Conservation (phyloP, 1,140 invertebrate genomes). For the Mercenaria mercenaria region DNA sequence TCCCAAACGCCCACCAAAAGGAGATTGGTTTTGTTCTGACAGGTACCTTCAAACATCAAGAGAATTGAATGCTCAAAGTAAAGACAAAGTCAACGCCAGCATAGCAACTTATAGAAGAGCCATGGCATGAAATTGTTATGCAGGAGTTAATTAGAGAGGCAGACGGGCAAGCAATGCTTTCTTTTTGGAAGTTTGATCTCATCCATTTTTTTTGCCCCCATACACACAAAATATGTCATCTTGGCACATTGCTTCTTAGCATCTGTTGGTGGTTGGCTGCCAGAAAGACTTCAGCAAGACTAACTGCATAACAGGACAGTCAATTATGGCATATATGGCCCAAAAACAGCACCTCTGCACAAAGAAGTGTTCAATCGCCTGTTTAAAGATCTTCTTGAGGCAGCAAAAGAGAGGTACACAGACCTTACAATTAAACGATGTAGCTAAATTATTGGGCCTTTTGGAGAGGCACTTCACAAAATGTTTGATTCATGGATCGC, state of each 20-base stretch:
- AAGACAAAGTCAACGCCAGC: not conserved
- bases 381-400: constrained; percentile 60
- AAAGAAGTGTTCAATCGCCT: constrained; percentile 67
- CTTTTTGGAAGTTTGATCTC: constrained; percentile 56
- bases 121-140: no score
- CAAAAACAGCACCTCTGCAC: constrained; percentile 63
- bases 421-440: constrained; percentile 36
- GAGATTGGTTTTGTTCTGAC: no score
- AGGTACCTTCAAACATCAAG: no score
- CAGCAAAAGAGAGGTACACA: constrained; percentile 56
- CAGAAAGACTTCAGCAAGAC: constrained; percentile 52
- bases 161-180: no score
- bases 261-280: constrained; percentile 8
- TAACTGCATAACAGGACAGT: constrained; percentile 62
- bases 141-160: no score
- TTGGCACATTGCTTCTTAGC: constrained; percentile 57
- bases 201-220: constrained; percentile 51
- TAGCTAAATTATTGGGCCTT: no score
- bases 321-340: constrained; percentile 63
- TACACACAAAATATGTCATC: constrained; percentile 59
- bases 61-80: no score
- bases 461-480: constrained; percentile 26
- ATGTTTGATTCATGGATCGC: no score
- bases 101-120: no score
- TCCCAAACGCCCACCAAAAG: no score